Evolutionary conservation across 1,140 invertebrate genomes (phyloP).

Genomic region (Drosophila melanogaster): DNA sequence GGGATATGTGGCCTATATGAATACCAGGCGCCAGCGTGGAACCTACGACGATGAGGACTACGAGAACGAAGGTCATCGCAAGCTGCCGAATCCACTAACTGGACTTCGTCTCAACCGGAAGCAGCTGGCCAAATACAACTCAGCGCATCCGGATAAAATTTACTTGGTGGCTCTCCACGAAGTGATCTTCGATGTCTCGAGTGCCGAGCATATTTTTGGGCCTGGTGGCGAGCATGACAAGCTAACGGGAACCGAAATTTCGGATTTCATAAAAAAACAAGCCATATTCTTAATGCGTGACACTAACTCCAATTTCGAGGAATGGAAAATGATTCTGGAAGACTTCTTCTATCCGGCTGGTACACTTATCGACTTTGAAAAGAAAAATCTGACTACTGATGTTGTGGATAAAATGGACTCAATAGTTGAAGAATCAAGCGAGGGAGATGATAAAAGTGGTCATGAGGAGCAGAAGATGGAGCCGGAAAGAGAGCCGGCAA

Average conservation of each 20-base stretch:
- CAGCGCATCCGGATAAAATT: not conserved
- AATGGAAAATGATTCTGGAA: constrained; percentile 42
- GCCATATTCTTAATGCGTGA: not conserved
- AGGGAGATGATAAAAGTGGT: not conserved
- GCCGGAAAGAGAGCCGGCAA: not conserved
- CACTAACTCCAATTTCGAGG: not conserved
- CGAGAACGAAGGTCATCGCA: constrained; percentile 5
- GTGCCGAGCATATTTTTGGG: constrained; percentile 45
- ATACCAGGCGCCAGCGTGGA: not conserved
- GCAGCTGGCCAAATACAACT: constrained; percentile 24
- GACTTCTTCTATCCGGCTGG: constrained; percentile 50
- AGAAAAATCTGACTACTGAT: not conserved
- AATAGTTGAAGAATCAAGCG: not conserved
- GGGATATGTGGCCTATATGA: constrained; percentile 27
- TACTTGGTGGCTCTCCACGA: constrained; percentile 40
- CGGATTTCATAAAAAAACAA: not conserved
- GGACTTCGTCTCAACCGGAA: constrained; percentile 2
- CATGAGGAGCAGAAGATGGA: not conserved
- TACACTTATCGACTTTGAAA: not conserved
- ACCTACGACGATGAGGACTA: constrained; percentile 66
- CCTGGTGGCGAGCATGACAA: constrained; percentile 3
- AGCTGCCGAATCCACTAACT: constrained; percentile 8
- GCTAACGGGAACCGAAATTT: constrained; percentile 45
- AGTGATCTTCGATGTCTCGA: constrained; percentile 55
- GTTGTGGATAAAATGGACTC: not conserved